Conservation (phyloP, 2,888 invertebrate species). For the Apeira syringaria region DNA sequence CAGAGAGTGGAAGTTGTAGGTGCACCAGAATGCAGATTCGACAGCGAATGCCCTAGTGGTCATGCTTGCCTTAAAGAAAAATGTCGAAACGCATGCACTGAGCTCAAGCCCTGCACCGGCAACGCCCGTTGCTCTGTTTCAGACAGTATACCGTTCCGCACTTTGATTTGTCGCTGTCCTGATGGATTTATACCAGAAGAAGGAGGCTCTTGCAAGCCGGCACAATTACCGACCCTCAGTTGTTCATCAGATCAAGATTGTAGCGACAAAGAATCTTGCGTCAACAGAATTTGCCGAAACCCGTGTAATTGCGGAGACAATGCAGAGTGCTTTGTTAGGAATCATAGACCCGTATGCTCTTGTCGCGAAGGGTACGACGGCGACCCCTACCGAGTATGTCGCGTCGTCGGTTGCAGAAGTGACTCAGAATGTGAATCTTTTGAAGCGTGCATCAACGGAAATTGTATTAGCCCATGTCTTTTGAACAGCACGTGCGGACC, state of each 20-base stretch:
- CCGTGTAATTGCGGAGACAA: conserved; percentile 95
- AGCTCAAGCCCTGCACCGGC: conserved; percentile 89
- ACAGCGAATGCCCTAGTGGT: conserved; percentile 91
- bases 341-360: conserved; percentile 94
- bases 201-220: conserved; percentile 90
- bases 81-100: conserved; percentile 91
- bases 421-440: conserved; percentile 93
- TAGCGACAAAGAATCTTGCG: conserved; percentile 90
- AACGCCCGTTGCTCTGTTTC: conserved; percentile 91
- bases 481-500: conserved; percentile 91
- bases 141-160: conserved; percentile 93
- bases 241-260: conserved; percentile 93
- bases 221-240: conserved; percentile 87
- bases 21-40: conserved; percentile 89
- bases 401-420: conserved; percentile 91
- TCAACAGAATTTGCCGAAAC: conserved; percentile 93
- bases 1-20: conserved; percentile 75
- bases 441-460: conserved; percentile 92
- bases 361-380: conserved; percentile 94
- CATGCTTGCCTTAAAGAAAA: conserved; percentile 91
- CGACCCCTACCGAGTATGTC: conserved; percentile 92
- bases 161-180: conserved; percentile 94
- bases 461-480: conserved; percentile 94
- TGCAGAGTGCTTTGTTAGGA: conserved; percentile 90
- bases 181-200: conserved; percentile 92